phyloP scores from a whole-genome alignment of 2,113 vertebrate species.

The Phylloscopus whistleri region DNA sequence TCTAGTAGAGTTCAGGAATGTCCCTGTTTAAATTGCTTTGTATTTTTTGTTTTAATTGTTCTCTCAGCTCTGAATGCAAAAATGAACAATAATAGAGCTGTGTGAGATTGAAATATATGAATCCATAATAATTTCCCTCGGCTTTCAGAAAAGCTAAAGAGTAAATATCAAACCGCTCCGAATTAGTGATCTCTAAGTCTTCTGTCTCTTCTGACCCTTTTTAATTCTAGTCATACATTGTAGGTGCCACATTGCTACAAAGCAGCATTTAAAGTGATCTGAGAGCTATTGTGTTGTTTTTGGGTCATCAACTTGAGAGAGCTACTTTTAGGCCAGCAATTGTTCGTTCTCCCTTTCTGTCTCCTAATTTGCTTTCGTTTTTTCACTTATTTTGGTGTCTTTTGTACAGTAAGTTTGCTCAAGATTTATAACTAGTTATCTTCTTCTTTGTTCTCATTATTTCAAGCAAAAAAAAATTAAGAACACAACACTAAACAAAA shows the following conservation, averaged over 20 bases:
- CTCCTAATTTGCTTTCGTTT: slow-evolving; percentile 46
- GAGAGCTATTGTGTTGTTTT: slow-evolving; percentile 57
- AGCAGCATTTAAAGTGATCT: slow-evolving; percentile 74
- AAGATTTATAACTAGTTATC: not conserved
- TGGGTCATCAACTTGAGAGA: slow-evolving; percentile 61
- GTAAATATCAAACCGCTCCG: slow-evolving; percentile 74
- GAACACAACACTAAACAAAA: not conserved
- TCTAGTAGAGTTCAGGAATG: slow-evolving; percentile 72
- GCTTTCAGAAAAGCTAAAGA: slow-evolving; percentile 71
- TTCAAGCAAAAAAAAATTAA: slow-evolving; percentile 24
- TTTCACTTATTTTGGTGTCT: slow-evolving; percentile 20
- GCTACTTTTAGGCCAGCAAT: slow-evolving; percentile 62
- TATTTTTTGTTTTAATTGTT: slow-evolving; percentile 81
- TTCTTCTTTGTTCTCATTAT: slow-evolving; percentile 41
- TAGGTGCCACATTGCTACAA: slow-evolving; percentile 71
- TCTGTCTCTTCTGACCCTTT: slow-evolving; percentile 67
- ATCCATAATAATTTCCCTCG: slow-evolving; percentile 79
- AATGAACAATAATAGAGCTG: slow-evolving; percentile 78
- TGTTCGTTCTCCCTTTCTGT: slow-evolving; percentile 35
- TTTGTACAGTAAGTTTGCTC: slow-evolving; percentile 31
- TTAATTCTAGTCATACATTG: slow-evolving; percentile 63
- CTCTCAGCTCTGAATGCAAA: slow-evolving; percentile 73
- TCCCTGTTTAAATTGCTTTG: slow-evolving; percentile 76
- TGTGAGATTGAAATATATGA: slow-evolving; percentile 82
- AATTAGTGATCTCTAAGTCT: slow-evolving; percentile 72